Conservation (phyloP, 2,113 vertebrate genomes). For the Notiomystis cincta region DNA sequence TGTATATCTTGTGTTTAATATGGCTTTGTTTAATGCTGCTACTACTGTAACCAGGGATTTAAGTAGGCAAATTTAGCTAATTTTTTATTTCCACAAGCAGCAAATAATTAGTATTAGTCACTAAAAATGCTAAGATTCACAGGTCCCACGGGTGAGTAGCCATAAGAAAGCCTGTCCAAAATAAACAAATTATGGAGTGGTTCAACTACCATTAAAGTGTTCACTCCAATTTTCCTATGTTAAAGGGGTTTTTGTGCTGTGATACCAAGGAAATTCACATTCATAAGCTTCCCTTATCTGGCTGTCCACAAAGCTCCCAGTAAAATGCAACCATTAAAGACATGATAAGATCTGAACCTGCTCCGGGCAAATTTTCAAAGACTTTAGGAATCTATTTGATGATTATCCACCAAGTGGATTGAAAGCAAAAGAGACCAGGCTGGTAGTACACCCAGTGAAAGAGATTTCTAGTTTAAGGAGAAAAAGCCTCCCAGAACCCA, state of each 20-base stretch:
- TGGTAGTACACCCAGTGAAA: neutral
- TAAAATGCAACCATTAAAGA: neutral
- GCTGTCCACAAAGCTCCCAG: neutral
- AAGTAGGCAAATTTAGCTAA: neutral
- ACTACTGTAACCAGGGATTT: neutral
- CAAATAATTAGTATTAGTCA: neutral
- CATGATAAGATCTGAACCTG: neutral
- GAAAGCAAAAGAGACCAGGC: neutral
- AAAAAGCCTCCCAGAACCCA: neutral
- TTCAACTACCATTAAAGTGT: neutral
- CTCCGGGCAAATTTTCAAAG: neutral
- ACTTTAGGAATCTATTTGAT: neutral
- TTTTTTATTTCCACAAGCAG: neutral
- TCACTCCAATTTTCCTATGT: fast-evolving
- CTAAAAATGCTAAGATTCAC: neutral
- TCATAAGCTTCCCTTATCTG: neutral
- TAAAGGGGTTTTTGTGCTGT: neutral
- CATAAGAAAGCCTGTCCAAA: neutral
- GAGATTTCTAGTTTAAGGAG: neutral
- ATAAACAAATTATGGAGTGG: neutral
- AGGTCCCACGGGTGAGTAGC: neutral
- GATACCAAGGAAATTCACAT: neutral
- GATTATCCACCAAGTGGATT: neutral
- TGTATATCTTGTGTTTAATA: neutral
- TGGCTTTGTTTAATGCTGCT: neutral